Evolutionary conservation across 2,797 vertebrate genomes (phyloP).

Genomic region (Oryzias dopingdopingensis): DNA sequence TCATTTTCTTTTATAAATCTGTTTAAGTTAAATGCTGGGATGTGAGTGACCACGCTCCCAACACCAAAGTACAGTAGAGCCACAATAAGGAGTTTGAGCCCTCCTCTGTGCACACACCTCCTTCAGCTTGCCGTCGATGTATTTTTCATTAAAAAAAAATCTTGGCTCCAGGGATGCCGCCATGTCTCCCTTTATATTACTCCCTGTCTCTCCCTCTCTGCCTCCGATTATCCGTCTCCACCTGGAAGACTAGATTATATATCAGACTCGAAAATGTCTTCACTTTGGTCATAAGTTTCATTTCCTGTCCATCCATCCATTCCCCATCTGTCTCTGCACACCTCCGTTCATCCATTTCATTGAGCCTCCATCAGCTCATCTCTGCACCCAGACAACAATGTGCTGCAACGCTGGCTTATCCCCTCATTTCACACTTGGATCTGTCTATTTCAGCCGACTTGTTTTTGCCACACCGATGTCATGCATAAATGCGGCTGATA

Average conservation of each 20-base stretch:
- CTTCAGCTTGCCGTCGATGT: constrained; percentile 4
- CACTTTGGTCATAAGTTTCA: constrained; percentile 51
- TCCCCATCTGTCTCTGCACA: neutral
- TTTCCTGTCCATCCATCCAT: constrained; percentile 51
- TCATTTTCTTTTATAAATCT: constrained; percentile 47
- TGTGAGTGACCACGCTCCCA: neutral
- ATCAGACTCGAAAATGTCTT: constrained; percentile 53
- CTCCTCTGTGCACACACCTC: constrained; percentile 6
- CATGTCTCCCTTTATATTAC: constrained; percentile 38
- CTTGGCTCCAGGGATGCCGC: constrained; percentile 28
- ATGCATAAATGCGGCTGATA: neutral
- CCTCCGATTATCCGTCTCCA: constrained; percentile 47
- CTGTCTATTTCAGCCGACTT: constrained; percentile 9
- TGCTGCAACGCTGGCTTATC: constrained; percentile 15
- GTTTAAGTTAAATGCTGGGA: constrained; percentile 21
- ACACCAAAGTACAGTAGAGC: neutral
- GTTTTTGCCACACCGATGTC: neutral
- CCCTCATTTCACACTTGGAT: constrained; percentile 25
- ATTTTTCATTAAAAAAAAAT: constrained; percentile 57
- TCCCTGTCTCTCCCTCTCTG: constrained; percentile 24
- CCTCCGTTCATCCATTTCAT: constrained; percentile 15
- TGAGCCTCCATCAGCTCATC: constrained; percentile 25
- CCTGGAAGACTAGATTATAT: constrained; percentile 43
- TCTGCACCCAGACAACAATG: constrained; percentile 3
- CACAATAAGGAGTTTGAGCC: neutral